Percentiles rank a stretch among this genome's conserved stretches.
These are phyloP conservation scores for Phymorhynchus buccinoides DNA, from an alignment of 1,140 invertebrate species.

Conservation along the genomic window DNA sequence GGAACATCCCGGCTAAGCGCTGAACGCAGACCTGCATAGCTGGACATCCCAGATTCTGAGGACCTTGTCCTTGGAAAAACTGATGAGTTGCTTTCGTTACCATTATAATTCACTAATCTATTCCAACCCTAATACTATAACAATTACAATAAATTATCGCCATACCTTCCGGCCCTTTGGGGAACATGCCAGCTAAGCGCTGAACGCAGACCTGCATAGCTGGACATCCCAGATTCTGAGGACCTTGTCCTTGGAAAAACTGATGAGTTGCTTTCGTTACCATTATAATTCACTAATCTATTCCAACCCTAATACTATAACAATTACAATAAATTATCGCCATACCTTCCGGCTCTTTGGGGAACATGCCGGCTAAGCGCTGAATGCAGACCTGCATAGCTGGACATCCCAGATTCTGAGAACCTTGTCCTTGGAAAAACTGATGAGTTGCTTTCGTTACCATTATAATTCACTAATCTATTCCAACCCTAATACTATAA, in stretches of 20 bases:
- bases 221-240: constrained; percentile 74
- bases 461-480: no score
- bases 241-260: no score
- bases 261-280: no score
- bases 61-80: no score
- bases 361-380: constrained; percentile 72
- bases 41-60: constrained; percentile 74
- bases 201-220: constrained; percentile 73
- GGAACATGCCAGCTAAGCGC: constrained; percentile 72
- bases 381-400: constrained; percentile 73
- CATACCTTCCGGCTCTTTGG: constrained; percentile 72
- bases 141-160: no score
- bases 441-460: constrained; percentile 69
- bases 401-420: constrained; percentile 74
- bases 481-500: no score
- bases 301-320: no score
- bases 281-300: no score
- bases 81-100: no score
- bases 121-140: no score
- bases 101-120: no score
- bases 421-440: constrained; percentile 74
- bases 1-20: constrained; percentile 72
- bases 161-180: constrained; percentile 73
- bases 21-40: constrained; percentile 73
- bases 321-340: constrained; percentile 43